These are phyloP conservation scores for Bucorvus abyssinicus DNA, from an alignment of 2,797 vertebrate genomes.

Conservation along the genomic window DNA sequence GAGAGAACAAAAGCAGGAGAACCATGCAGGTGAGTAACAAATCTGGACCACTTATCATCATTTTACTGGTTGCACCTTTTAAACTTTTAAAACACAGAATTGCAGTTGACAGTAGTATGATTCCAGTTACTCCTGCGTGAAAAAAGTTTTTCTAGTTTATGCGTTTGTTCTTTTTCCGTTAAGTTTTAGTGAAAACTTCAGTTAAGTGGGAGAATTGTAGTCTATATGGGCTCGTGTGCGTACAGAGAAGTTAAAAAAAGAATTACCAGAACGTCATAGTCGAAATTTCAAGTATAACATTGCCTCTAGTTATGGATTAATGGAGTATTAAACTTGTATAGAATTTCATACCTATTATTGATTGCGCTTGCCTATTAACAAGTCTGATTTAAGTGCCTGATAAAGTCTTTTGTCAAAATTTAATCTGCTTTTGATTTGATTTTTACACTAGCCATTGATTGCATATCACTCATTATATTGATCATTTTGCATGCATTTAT, in stretches of 20 bases:
- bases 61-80: not conserved
- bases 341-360: conserved; percentile 17
- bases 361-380: conserved; percentile 17
- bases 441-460: not conserved
- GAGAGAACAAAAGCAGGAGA: not conserved
- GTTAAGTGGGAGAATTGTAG: not conserved
- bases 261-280: not conserved
- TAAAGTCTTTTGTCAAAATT: conserved; percentile 13
- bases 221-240: not conserved
- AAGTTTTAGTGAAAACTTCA: not conserved
- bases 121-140: not conserved
- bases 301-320: not conserved
- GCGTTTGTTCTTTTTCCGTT: not conserved
- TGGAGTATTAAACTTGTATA: not conserved
- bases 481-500: not conserved
- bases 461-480: not conserved
- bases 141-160: not conserved
- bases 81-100: not conserved
- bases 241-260: not conserved
- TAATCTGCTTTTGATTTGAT: conserved; percentile 12
- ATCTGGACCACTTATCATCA: not conserved
- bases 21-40: not conserved
- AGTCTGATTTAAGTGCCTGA: not conserved
- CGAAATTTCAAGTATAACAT: not conserved
- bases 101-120: not conserved